Conservation (phyloP, 37 sponge, comb jelly and placozoan genomes). For the Aphrocallistes beatrix region DNA sequence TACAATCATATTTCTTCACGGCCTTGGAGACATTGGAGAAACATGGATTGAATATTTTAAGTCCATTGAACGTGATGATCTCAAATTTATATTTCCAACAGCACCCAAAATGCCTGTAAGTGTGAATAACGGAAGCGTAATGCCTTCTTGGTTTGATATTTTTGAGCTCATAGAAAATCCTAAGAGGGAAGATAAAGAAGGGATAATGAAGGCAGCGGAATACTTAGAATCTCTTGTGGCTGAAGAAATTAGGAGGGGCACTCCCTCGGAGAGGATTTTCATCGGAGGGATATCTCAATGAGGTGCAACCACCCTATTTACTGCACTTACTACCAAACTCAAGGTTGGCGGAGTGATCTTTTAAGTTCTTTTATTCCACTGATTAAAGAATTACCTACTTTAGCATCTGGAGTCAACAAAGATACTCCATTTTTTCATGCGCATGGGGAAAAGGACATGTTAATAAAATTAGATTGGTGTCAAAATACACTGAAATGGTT, state of each 20-base stretch:
- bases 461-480: not conserved
- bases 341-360: not conserved
- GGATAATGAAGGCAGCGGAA: not conserved
- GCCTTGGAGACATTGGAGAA: not conserved
- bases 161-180: not conserved
- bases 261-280: not conserved
- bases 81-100: not conserved
- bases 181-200: not conserved
- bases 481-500: not conserved
- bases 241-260: not conserved
- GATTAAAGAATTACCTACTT: too few species aligned
- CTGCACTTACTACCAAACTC: not conserved
- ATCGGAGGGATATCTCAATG: not conserved
- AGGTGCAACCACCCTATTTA: not conserved
- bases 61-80: not conserved
- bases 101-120: not conserved
- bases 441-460: not conserved
- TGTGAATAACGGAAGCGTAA: not conserved
- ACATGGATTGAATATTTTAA: constrained; percentile 14
- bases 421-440: not conserved
- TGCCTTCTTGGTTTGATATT: constrained; percentile 11
- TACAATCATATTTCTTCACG: not conserved
- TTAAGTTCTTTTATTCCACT: not conserved
- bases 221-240: not conserved
- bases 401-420: not conserved